These are phyloP conservation scores for Caenorhabditis virilis DNA, from an alignment of 2,888 invertebrate genomes.

Conservation along the genomic window DNA sequence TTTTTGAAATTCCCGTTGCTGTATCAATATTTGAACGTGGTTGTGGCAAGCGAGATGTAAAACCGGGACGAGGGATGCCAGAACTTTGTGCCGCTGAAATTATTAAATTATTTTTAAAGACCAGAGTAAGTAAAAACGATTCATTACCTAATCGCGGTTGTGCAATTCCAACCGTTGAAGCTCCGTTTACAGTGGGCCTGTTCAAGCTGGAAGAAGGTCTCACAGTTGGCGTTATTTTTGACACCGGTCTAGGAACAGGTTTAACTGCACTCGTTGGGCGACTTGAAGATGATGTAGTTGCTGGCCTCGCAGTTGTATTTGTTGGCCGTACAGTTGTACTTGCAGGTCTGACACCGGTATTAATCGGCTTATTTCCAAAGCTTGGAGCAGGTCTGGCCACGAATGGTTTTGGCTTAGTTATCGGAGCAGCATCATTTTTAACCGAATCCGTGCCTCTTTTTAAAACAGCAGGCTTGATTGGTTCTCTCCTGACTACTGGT, in stretches of 20 bases:
- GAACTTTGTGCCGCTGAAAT: not conserved
- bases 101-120: too few species aligned
- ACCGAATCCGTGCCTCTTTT: not conserved
- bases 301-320: not conserved
- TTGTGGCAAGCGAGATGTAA: not conserved
- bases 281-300: not conserved
- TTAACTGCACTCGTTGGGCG: not conserved
- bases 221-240: not conserved
- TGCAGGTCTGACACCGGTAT: not conserved
- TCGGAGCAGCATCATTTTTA: not conserved
- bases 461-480: too few species aligned
- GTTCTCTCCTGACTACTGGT: slow-evolving; percentile 2
- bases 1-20: not conserved
- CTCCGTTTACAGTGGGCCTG: not conserved
- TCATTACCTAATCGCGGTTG: not conserved
- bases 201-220: not conserved
- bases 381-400: slow-evolving; percentile 36
- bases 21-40: not conserved
- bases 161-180: not conserved
- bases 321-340: not conserved
- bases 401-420: slow-evolving; percentile 17
- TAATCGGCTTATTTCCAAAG: slow-evolving; percentile 7
- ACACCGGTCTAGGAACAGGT: not conserved
- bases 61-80: not conserved
- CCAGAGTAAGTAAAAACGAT: too few species aligned